Conservation (phyloP, 2,113 vertebrate species). For the Sebastes fasciatus region DNA sequence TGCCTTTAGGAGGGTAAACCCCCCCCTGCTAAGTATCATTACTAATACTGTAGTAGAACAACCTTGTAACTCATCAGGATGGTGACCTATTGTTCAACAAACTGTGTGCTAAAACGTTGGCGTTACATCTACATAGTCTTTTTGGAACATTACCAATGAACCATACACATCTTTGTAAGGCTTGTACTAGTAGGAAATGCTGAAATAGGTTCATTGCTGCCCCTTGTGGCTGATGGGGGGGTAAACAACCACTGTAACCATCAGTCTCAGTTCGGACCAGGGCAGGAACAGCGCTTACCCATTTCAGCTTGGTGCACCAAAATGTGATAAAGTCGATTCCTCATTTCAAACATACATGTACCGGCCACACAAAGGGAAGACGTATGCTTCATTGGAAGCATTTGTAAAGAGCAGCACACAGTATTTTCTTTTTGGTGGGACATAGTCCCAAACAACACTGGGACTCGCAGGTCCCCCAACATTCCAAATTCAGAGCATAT, state of each 20-base stretch:
- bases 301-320: no score
- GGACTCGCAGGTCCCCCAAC: no score
- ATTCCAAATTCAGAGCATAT: no score
- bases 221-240: background rate
- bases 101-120: background rate
- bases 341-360: no score
- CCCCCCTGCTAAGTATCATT: background rate
- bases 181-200: background rate
- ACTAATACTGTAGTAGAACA: background rate
- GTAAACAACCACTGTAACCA: background rate
- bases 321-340: no score
- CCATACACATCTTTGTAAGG: background rate
- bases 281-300: no score
- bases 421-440: no score
- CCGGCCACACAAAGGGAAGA: no score
- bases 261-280: background rate
- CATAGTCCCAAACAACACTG: no score
- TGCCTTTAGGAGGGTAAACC: background rate
- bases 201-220: background rate
- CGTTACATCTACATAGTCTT: background rate
- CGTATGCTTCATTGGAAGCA: no score
- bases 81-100: background rate
- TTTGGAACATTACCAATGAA: background rate
- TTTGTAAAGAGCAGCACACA: no score
- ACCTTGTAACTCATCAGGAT: background rate